phyloP scores from a whole-genome alignment of 2,888 invertebrate species.

The Hyppa rectilinea region DNA sequence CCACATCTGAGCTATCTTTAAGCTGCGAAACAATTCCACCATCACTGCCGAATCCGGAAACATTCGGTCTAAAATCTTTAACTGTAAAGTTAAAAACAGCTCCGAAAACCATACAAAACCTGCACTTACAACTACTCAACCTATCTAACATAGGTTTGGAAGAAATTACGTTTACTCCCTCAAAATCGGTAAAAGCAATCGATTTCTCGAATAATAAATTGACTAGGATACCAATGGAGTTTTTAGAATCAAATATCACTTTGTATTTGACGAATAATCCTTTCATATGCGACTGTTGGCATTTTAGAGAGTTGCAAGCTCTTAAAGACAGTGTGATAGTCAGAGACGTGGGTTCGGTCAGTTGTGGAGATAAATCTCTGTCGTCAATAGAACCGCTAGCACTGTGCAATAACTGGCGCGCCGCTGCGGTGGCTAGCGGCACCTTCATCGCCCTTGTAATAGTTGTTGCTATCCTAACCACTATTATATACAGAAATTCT shows the following conservation, averaged over 20 bases:
- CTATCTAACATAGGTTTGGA: constrained; percentile 30
- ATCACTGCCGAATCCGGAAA: background rate
- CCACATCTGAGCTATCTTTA: constrained; percentile 1
- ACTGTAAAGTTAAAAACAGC: background rate
- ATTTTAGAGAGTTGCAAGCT: background rate
- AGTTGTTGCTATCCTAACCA: background rate
- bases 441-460: constrained; percentile 48
- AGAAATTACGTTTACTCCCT: constrained; percentile 37
- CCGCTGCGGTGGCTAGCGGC: constrained; percentile 42
- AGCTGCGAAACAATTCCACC: constrained; percentile 33
- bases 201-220: constrained; percentile 53
- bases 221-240: constrained; percentile 29
- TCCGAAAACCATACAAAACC: constrained; percentile 8
- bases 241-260: constrained; percentile 30
- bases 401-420: constrained; percentile 66
- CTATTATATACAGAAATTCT: constrained; percentile 57
- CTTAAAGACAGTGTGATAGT: constrained; percentile 42
- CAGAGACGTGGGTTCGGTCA: constrained; percentile 50
- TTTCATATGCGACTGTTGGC: constrained; percentile 48
- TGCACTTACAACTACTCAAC: constrained; percentile 33
- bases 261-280: constrained; percentile 48
- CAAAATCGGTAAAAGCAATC: constrained; percentile 24
- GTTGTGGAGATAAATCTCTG: constrained; percentile 37
- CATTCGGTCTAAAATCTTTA: background rate
- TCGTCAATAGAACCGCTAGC: constrained; percentile 35